Percentiles rank a stretch among this genome's conserved stretches.
These are phyloP conservation scores for Pachydiplax longipennis DNA, from an alignment of 2,888 invertebrate genomes.

Conservation along the genomic window DNA sequence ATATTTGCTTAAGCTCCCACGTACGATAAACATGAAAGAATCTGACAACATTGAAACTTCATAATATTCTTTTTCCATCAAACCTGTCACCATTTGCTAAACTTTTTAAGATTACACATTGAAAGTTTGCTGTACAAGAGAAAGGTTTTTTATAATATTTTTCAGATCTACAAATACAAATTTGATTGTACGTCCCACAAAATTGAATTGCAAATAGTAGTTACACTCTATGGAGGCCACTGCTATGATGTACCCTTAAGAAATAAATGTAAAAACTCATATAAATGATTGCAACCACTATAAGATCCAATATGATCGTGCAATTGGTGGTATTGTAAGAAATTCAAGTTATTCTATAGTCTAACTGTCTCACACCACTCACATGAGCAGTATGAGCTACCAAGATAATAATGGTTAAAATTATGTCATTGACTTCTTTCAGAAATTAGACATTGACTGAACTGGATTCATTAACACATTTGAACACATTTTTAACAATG, in stretches of 20 bases:
- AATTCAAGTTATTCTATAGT: constrained; percentile 35
- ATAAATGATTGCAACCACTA: constrained; percentile 37
- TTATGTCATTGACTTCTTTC: constrained; percentile 10
- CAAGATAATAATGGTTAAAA: constrained; percentile 38
- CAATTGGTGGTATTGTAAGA: constrained; percentile 37
- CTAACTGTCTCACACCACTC: constrained; percentile 39
- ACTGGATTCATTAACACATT: constrained; percentile 29
- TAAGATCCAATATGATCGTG: constrained; percentile 20
- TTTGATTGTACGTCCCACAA: constrained; percentile 43
- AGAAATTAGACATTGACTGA: constrained; percentile 40
- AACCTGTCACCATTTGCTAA: constrained; percentile 41
- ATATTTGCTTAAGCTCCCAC: constrained; percentile 44
- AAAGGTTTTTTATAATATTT: constrained; percentile 32
- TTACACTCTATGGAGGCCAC: constrained; percentile 42
- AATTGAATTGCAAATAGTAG: constrained; percentile 38
- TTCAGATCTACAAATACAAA: constrained; percentile 45
- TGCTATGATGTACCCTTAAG: constrained; percentile 34
- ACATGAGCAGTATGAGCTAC: constrained; percentile 27
- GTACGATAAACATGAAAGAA: constrained; percentile 44
- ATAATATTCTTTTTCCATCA: constrained; percentile 41
- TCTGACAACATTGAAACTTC: constrained; percentile 42
- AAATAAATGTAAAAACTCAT: constrained; percentile 42
- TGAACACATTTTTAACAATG: constrained; percentile 36
- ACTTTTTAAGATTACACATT: constrained; percentile 41
- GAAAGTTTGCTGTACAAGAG: constrained; percentile 44